Evolutionary conservation across 2,797 vertebrate species (phyloP).

Genomic region (Xenops minutus): DNA sequence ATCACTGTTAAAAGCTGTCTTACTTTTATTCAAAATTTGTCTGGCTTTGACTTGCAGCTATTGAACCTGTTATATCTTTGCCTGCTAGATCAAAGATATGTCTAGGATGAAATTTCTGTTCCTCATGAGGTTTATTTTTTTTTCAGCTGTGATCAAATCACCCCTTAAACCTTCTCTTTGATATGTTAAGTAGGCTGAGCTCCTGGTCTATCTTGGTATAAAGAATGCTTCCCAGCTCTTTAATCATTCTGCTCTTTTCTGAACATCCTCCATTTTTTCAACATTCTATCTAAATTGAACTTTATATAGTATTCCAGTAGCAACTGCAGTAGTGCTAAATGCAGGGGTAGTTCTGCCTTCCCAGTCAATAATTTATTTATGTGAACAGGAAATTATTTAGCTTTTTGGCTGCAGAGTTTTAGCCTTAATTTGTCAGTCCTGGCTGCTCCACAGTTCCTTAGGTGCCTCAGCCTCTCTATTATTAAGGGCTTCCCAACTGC

Average conservation of each 20-base stretch:
- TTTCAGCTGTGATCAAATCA: conserved; percentile 34
- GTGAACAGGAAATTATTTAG: neutral
- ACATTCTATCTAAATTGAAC: conserved; percentile 2
- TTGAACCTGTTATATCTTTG: conserved; percentile 7
- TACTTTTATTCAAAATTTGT: neutral
- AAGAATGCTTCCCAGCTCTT: conserved; percentile 35
- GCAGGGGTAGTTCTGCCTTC: neutral
- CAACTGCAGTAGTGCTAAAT: neutral
- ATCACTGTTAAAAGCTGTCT: neutral
- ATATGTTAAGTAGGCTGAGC: conserved; percentile 41
- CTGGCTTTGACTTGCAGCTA: conserved; percentile 6
- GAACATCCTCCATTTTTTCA: conserved; percentile 16
- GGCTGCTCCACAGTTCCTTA: neutral
- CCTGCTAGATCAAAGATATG: conserved; percentile 45
- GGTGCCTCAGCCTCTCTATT: neutral
- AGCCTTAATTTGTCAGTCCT: neutral
- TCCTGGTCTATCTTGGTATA: conserved; percentile 38
- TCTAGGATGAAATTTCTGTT: conserved; percentile 37
- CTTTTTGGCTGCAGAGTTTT: conserved; percentile 15
- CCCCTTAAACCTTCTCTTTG: conserved; percentile 53
- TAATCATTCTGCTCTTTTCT: conserved; percentile 40
- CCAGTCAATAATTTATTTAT: conserved; percentile 40
- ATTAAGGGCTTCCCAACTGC: neutral
- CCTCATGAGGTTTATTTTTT: neutral
- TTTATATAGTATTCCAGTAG: conserved; percentile 25